A percentile compares a stretch with the other conserved stretches of the same genome.
Evolutionary conservation across 1,140 invertebrate genomes (phyloP).

Genomic region (Coenobita brevimanus): DNA sequence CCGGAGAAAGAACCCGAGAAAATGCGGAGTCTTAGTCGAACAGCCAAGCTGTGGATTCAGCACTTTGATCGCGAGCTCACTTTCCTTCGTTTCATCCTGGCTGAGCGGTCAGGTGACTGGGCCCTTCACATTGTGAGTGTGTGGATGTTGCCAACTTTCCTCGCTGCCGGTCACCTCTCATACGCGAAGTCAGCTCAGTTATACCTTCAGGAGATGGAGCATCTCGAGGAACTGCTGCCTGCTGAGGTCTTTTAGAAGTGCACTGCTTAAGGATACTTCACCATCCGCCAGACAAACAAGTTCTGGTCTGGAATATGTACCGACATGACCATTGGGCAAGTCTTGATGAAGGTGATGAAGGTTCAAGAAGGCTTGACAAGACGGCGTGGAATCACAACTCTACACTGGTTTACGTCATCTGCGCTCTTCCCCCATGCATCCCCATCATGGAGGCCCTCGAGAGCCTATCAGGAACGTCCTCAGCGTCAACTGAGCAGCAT

Average conservation of each 20-base stretch:
- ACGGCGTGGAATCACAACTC: background rate
- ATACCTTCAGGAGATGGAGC: constrained; percentile 1
- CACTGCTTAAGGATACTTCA: background rate
- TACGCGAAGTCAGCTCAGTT: background rate
- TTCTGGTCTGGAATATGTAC: background rate
- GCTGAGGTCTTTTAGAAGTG: background rate
- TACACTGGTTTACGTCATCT: background rate
- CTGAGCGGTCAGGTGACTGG: too few relatives aligned
- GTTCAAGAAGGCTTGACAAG: background rate
- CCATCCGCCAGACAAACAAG: background rate
- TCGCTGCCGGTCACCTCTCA: background rate
- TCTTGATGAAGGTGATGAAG: background rate
- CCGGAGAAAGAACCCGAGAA: too few relatives aligned
- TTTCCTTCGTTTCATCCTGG: too few relatives aligned
- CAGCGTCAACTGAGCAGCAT: too few relatives aligned
- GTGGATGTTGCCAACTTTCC: background rate
- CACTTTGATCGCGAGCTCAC: too few relatives aligned
- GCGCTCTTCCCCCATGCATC: too few relatives aligned
- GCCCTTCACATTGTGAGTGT: too few relatives aligned
- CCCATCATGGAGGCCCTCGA: too few relatives aligned
- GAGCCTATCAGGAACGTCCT: too few relatives aligned
- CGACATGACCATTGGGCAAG: background rate
- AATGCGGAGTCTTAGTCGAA: too few relatives aligned
- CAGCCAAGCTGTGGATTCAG: too few relatives aligned
- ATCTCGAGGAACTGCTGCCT: background rate